phyloP scores from a whole-genome alignment of 2,113 vertebrate genomes.

The Grus americana region DNA sequence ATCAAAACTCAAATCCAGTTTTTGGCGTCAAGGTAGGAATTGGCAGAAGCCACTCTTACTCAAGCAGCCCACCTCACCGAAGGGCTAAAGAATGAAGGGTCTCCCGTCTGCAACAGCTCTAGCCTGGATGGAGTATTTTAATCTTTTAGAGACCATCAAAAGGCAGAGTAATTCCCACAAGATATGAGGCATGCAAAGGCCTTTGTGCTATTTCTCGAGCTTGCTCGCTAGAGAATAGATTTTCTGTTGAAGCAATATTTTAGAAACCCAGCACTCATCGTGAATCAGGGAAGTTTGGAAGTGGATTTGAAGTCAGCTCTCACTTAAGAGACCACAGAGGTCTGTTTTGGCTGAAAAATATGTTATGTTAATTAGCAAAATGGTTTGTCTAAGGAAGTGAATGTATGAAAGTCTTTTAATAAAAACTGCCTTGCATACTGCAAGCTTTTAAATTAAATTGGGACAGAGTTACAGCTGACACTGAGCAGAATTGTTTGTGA shows the following conservation, averaged over 20 bases:
- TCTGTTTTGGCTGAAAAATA: conserved; percentile 20
- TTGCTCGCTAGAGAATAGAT: not conserved
- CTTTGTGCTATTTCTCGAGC: not conserved
- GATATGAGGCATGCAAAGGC: not conserved
- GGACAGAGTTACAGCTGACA: not conserved
- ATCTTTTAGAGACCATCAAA: not conserved
- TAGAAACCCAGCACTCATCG: not conserved
- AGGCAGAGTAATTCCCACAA: not conserved
- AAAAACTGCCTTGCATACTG: conserved; percentile 33
- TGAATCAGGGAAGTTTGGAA: not conserved
- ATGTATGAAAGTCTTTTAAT: conserved; percentile 36
- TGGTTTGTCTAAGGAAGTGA: conserved; percentile 26
- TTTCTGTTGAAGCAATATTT: not conserved
- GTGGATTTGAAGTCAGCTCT: not conserved
- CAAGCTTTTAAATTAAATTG: conserved; percentile 42
- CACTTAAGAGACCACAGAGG: not conserved
- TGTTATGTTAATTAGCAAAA: conserved; percentile 36
- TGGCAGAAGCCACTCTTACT: not conserved
- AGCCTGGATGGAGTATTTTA: not conserved
- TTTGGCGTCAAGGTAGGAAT: not conserved
- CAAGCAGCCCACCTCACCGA: not conserved
- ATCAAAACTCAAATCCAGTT: not conserved
- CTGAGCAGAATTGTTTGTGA: conserved; percentile 14
- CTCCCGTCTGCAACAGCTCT: not conserved
- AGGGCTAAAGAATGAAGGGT: not conserved